Percentiles rank a stretch among this genome's conserved stretches.
Conservation (phyloP, 2,797 vertebrate genomes). For the Trematomus bernacchii region DNA sequence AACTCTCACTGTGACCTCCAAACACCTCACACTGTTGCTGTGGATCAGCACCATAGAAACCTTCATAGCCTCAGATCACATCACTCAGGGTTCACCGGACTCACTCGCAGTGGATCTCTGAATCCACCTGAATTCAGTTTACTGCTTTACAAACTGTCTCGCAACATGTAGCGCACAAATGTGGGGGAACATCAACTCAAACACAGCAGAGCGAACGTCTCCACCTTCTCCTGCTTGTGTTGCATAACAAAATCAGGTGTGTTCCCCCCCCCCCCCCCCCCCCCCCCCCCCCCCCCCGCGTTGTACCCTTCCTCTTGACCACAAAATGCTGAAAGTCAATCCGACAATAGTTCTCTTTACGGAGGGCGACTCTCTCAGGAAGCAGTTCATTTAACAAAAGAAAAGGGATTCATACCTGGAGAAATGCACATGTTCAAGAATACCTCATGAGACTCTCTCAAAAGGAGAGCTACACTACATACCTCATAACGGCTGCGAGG, state of each 20-base stretch:
- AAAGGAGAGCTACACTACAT: slow-evolving; percentile 78
- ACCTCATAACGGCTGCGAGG: slow-evolving; percentile 76
- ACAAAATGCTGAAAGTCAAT: slow-evolving; percentile 29
- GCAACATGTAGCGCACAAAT: slow-evolving; percentile 40
- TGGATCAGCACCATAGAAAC: slow-evolving; percentile 74
- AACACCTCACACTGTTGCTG: slow-evolving; percentile 67
- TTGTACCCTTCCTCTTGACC: slow-evolving; percentile 36
- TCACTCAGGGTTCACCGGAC: background rate
- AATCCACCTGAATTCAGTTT: slow-evolving; percentile 9
- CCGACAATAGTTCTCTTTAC: slow-evolving; percentile 43
- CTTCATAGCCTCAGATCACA: slow-evolving; percentile 46
- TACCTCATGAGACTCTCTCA: slow-evolving; percentile 82
- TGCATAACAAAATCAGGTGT: slow-evolving; percentile 36
- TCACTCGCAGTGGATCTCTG: slow-evolving; percentile 11
- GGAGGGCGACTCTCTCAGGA: slow-evolving; percentile 82
- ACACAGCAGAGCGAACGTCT: slow-evolving; percentile 20
- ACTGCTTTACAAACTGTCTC: slow-evolving; percentile 38
- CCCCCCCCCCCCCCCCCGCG: background rate
- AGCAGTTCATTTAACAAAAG: slow-evolving; percentile 69
- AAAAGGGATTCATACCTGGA: slow-evolving; percentile 67
- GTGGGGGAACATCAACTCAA: slow-evolving; percentile 24
- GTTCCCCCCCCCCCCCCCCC: no score
- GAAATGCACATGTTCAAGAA: slow-evolving; percentile 75
- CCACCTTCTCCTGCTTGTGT: slow-evolving; percentile 12
- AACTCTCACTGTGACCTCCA: slow-evolving; percentile 57